Base-by-base conservation (phyloP, 2,797 vertebrate species). In the Channa striata region DNA sequence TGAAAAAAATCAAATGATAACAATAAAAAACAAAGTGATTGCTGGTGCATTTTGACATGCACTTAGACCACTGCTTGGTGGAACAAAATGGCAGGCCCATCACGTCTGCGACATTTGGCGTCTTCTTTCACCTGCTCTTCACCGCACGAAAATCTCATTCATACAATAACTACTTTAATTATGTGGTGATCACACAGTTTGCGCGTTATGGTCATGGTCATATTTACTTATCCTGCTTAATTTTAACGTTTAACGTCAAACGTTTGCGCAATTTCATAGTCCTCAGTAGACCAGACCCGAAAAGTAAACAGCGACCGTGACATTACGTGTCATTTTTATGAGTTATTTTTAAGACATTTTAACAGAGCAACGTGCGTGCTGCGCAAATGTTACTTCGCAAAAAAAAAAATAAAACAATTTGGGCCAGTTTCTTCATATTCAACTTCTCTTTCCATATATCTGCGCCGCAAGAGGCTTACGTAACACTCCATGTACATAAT, bases 81-180 rank as follows among this genome's bases (percentile, higher is more conserved):
- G 20, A 30, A 88, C 81, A 87, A 88, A 85, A 88, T 77, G 68
- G 74, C 75, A 86, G 86, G 43, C 13, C 59, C 54, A 51, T 72
- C 47, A 40, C 60, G 23, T 49, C 58, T 62, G 56, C 11, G 14
- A 56, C 9, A 43, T 48, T 20, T 77, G 33, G 59, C 52, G 21
- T 48, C 13, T 16, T 34, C 52, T 50, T 46, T n/a, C 10, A 46
- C 8, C 43, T 46, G 51, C 37, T 69, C 65, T n/a, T 23, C 20
- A 59, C 33, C 4, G n/a, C 71, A 71, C 42, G 8, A 48, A 23
- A 44, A 59, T 44, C 1, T 4, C 3, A 30, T 30, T 13, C 6
- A 37, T 17, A 19, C 2, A 25, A 2, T 1, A 36, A 7, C 54
- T 52, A 11, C 11, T 48, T 50, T 0, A 44, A 6, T 12, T 8